phyloP scores from a whole-genome alignment of 1,140 invertebrate species.

The Eueides isabella region DNA sequence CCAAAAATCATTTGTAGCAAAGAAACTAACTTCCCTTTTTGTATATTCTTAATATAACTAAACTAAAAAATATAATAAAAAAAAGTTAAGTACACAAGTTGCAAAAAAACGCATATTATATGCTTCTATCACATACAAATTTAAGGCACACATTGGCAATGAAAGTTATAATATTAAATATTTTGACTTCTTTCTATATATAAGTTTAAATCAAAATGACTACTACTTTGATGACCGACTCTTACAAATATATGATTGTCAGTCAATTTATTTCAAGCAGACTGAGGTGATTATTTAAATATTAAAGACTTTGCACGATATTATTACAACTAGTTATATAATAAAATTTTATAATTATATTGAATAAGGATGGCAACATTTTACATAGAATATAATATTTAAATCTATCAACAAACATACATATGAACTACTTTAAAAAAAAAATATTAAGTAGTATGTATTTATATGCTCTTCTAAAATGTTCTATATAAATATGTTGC shows the following conservation, averaged over 20 bases:
- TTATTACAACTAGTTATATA: neutral
- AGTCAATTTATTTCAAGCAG: neutral
- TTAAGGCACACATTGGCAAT: slow-evolving; percentile 32
- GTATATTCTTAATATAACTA: neutral
- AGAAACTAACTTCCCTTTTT: neutral
- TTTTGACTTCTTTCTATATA: neutral
- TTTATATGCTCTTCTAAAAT: too few species aligned
- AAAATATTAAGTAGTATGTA: too few species aligned
- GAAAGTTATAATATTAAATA: slow-evolving; percentile 4
- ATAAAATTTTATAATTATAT: neutral
- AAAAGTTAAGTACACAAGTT: slow-evolving; percentile 1
- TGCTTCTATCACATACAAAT: slow-evolving; percentile 16
- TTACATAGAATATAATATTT: neutral
- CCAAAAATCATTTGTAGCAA: neutral
- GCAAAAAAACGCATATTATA: neutral
- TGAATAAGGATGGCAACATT: neutral
- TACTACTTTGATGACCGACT: neutral
- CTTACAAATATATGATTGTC: neutral
- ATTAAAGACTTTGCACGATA: neutral
- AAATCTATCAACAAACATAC: neutral
- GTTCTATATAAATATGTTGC: too few species aligned
- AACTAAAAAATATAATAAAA: neutral
- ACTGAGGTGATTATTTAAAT: neutral
- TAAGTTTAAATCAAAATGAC: neutral
- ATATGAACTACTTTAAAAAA: too few species aligned